Conservation (phyloP, 2,113 vertebrate species). For the Haemorhous mexicanus region DNA sequence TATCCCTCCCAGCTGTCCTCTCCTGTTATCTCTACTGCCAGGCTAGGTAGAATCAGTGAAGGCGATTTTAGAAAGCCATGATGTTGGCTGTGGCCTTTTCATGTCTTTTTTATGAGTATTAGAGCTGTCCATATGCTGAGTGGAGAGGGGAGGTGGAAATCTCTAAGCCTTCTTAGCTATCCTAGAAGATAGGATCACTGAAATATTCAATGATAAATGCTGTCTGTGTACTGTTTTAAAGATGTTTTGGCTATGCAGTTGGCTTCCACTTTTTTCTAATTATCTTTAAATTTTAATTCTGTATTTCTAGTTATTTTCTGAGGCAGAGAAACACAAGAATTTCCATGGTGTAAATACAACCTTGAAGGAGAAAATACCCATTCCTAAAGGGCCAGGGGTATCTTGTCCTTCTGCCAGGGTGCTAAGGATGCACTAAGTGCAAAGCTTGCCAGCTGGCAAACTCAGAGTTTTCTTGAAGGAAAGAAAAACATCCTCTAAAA, state of each 20-base stretch:
- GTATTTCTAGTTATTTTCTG: not conserved
- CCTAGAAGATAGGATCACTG: not conserved
- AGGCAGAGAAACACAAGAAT: not conserved
- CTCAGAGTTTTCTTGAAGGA: not conserved
- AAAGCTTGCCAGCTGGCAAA: not conserved
- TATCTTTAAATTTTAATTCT: not conserved
- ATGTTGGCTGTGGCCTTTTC: not conserved
- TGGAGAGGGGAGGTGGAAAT: not conserved
- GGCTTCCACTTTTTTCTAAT: not conserved
- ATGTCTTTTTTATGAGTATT: not conserved
- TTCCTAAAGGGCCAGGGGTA: not conserved
- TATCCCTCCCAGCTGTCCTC: not conserved
- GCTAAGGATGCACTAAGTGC: not conserved
- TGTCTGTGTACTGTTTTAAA: not conserved
- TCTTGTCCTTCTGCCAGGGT: not conserved
- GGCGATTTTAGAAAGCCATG: not conserved
- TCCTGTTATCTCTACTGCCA: not conserved
- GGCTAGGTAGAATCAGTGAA: not conserved
- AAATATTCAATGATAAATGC: not conserved
- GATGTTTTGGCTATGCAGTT: not conserved
- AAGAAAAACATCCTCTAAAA: not conserved
- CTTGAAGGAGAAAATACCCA: not conserved
- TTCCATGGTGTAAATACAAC: not conserved
- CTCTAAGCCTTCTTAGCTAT: not conserved
- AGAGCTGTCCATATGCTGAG: not conserved